Conservation (phyloP, 2,888 invertebrate species). For the Hololepta plana region DNA sequence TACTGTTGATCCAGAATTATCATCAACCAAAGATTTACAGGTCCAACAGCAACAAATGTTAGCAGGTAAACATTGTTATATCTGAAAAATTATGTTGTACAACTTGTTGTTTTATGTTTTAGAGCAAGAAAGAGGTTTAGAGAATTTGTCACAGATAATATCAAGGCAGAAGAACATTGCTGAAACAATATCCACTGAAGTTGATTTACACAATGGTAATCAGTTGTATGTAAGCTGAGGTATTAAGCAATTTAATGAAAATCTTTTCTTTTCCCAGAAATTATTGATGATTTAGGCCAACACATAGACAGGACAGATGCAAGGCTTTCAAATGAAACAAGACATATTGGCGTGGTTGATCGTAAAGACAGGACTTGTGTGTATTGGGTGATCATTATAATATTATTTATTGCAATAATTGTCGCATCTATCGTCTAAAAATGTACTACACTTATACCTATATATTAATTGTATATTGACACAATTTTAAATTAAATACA, state of each 20-base stretch:
- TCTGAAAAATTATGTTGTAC: conserved; percentile 1
- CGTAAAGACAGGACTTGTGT: conserved; percentile 53
- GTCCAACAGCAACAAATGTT: conserved; percentile 39
- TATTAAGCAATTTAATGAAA: too few relatives aligned
- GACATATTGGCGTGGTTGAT: conserved; percentile 42
- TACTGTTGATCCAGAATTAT: conserved; percentile 22
- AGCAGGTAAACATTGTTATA: conserved; percentile 26
- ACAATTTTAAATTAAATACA: background rate
- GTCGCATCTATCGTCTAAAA: conserved; percentile 32
- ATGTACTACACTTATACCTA: background rate
- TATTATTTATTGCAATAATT: conserved; percentile 48
- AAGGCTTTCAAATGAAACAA: conserved; percentile 47
- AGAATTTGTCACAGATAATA: conserved; percentile 53
- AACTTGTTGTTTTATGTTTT: conserved; percentile 12
- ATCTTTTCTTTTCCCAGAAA: conserved; percentile 44
- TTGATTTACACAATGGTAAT: conserved; percentile 60
- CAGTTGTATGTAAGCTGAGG: too few relatives aligned
- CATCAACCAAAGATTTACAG: conserved; percentile 35
- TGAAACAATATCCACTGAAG: conserved; percentile 53
- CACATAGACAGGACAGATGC: conserved; percentile 52
- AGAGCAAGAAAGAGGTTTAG: conserved; percentile 64
- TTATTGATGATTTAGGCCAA: conserved; percentile 57
- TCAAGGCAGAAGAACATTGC: conserved; percentile 61
- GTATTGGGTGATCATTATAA: conserved; percentile 54
- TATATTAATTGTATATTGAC: conserved; percentile 2